These are phyloP conservation scores for Pteruthius melanotis DNA, from an alignment of 2,113 vertebrate genomes.

Conservation along the genomic window DNA sequence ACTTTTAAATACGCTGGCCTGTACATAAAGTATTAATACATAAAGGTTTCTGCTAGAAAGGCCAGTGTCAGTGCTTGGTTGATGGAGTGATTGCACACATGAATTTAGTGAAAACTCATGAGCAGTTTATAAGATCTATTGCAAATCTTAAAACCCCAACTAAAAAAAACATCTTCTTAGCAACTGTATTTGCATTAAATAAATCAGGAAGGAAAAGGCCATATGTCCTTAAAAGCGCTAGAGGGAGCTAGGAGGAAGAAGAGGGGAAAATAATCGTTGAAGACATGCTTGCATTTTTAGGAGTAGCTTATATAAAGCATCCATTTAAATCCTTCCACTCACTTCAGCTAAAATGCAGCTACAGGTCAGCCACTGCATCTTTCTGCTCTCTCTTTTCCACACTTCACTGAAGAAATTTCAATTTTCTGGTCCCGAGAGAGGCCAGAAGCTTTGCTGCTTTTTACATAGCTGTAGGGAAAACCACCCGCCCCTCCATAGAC, in stretches of 20 bases:
- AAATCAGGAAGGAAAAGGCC: neutral
- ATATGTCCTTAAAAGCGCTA: neutral
- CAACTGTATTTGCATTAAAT: neutral
- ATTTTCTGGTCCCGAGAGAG: neutral
- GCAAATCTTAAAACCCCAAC: neutral
- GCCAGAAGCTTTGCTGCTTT: neutral
- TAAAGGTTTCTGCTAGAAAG: neutral
- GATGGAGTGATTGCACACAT: neutral
- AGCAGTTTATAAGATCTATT: neutral
- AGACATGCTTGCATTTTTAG: neutral
- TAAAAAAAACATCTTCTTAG: neutral
- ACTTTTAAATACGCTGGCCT: neutral
- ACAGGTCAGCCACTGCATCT: neutral
- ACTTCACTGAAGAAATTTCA: neutral
- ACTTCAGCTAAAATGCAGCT: neutral
- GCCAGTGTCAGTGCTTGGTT: neutral
- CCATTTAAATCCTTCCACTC: neutral
- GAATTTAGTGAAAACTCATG: neutral
- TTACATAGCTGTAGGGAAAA: neutral
- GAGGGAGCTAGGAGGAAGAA: slow-evolving; percentile 41
- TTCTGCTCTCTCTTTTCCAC: neutral
- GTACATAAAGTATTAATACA: neutral
- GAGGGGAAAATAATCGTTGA: neutral
- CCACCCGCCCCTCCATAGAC: rapidly evolving
- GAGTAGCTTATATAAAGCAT: neutral